phyloP scores from a whole-genome alignment of 2,113 vertebrate genomes.

The Tympanuchus pallidicinctus region DNA sequence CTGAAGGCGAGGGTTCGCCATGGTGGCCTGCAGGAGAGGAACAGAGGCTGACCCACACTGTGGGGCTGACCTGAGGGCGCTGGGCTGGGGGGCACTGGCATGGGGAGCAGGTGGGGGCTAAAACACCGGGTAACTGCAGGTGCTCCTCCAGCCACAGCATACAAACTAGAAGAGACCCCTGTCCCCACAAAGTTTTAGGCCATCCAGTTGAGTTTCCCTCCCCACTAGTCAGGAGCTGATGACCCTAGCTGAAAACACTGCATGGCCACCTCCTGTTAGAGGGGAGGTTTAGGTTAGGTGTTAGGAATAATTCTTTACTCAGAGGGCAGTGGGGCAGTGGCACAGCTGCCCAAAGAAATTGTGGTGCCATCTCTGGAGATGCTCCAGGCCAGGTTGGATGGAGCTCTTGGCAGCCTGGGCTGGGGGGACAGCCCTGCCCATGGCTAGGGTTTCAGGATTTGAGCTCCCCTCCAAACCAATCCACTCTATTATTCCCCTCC shows the following conservation, averaged over 20 bases:
- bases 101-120: not conserved
- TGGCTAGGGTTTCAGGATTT: no score
- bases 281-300: no score
- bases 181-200: not conserved
- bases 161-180: not conserved
- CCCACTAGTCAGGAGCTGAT: not conserved
- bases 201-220: rapidly evolving
- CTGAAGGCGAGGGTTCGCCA: not conserved
- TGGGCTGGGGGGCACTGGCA: rapidly evolving
- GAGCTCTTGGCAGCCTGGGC: no score
- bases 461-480: no score
- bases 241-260: not conserved
- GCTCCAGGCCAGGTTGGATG: no score
- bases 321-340: no score
- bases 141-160: not conserved
- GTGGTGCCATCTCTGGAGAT: no score
- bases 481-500: not conserved
- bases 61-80: not conserved
- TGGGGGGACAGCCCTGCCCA: no score
- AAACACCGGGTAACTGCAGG: not conserved
- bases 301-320: no score
- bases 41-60: rapidly evolving
- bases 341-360: no score
- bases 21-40: not conserved
- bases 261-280: rapidly evolving